Evolutionary conservation across 2,888 invertebrate genomes (phyloP), one percentile per base, ranked within the genome.

Genomic region (Anarsia innoxiella): DNA sequence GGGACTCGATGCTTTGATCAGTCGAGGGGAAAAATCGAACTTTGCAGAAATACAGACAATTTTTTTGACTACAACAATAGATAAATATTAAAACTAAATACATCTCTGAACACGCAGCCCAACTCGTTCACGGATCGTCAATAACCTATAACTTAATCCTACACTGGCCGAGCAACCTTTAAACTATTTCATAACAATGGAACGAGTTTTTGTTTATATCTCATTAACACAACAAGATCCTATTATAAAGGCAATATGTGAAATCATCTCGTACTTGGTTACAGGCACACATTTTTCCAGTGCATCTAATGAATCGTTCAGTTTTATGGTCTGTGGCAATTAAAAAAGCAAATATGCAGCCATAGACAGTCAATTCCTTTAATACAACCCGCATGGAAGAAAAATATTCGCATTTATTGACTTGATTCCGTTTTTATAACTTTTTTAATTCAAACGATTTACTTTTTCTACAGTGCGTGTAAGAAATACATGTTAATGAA

Each of bases 111-210:
- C 49, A 49, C 54, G 52, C 51, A 60, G 53, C 52, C 56, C 56
- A 67, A 65, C 64, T 61, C 61, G 66, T 69, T 69, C 60, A 62
- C 58, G 57, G 66, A 56, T 69, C 69, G 70, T 73, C 75, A 68
- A 71, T 63, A 56, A 65, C 56, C 62, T 65, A 69, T 65, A 69
- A 64, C 64, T 66, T 72, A 70, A 73, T 73, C 65, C 66, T 52
- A 27, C 34, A 29, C 42, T 34, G 42, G 37, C 41, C 46, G 39
- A 41, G 29, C 42, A 45, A 49, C 49, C 46, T 52, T 44, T 43
- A 47, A 47, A 49, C 44, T 41, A 46, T 49, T 49, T 49, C 45
- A 44, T 45, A 47, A 49, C 44, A 45, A 47, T 44, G 41, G 39
- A 43, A 14, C 37, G 26, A 42, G 42, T 47, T 44, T 42, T 49